A percentile compares a stretch with the other conserved stretches of the same genome.
Conservation (phyloP, 2,888 invertebrate genomes). For the Mylabris sibirica region DNA sequence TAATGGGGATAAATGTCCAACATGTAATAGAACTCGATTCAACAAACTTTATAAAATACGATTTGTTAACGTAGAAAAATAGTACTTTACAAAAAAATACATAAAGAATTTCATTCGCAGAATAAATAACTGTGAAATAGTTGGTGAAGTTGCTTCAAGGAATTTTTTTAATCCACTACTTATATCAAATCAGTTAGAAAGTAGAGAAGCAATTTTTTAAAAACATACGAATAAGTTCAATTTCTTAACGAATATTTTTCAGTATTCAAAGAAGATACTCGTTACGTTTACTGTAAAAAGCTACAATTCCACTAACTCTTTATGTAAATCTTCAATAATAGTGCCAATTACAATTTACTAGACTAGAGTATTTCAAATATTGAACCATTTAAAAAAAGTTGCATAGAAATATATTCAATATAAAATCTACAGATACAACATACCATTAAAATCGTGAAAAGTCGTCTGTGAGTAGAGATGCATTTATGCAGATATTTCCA, state of each 20-base stretch:
- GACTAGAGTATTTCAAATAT: not conserved
- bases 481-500: conserved; percentile 4
- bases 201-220: not conserved
- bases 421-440: not conserved
- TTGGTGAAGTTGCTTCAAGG: not conserved
- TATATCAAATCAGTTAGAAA: not conserved
- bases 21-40: not conserved
- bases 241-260: not conserved
- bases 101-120: not conserved
- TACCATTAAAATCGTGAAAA: conserved; percentile 1
- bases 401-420: not conserved
- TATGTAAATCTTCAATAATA: not conserved
- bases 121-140: not conserved
- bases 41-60: not conserved
- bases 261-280: not conserved
- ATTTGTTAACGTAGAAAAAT: not conserved
- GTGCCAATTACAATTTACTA: not conserved
- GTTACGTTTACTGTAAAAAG: not conserved
- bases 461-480: not conserved
- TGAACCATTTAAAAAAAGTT: not conserved
- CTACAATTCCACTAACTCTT: not conserved
- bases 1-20: not conserved
- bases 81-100: not conserved
- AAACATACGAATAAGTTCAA: not conserved
- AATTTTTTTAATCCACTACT: not conserved